These are phyloP conservation scores for Melieria picta DNA, from an alignment of 2,888 invertebrate species.

Conservation along the genomic window DNA sequence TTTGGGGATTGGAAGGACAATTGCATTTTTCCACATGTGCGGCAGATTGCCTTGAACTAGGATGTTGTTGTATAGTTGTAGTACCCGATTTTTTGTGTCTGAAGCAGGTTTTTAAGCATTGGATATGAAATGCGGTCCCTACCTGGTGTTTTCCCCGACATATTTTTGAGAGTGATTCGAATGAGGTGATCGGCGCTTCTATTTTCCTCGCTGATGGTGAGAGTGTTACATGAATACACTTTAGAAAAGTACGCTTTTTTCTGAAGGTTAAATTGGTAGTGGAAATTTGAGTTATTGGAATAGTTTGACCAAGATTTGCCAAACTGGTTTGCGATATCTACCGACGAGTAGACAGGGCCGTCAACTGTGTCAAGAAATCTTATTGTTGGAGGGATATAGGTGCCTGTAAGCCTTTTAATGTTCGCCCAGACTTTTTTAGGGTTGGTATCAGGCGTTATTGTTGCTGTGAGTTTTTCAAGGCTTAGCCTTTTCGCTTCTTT, in stretches of 20 bases:
- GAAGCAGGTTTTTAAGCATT: too few relatives aligned
- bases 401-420: conserved; percentile 12
- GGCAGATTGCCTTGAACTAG: background rate
- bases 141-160: background rate
- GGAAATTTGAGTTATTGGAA: background rate
- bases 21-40: too few relatives aligned
- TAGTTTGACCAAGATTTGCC: conserved; percentile 7
- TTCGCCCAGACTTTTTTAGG: conserved; percentile 8
- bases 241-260: background rate
- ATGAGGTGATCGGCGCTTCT: background rate
- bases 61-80: background rate
- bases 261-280: background rate
- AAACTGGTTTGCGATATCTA: conserved; percentile 4
- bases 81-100: background rate
- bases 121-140: too few relatives aligned
- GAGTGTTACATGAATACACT: background rate
- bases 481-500: conserved; percentile 11
- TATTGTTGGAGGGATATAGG: background rate
- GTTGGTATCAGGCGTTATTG: background rate
- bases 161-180: background rate
- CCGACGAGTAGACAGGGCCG: background rate
- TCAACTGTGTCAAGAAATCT: conserved; percentile 2
- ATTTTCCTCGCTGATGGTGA: background rate
- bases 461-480: conserved; percentile 8
- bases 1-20: background rate